Percentiles rank a stretch among this genome's conserved stretches.
Conservation (phyloP, 2,888 invertebrate genomes). For the Lasiommata megera region DNA sequence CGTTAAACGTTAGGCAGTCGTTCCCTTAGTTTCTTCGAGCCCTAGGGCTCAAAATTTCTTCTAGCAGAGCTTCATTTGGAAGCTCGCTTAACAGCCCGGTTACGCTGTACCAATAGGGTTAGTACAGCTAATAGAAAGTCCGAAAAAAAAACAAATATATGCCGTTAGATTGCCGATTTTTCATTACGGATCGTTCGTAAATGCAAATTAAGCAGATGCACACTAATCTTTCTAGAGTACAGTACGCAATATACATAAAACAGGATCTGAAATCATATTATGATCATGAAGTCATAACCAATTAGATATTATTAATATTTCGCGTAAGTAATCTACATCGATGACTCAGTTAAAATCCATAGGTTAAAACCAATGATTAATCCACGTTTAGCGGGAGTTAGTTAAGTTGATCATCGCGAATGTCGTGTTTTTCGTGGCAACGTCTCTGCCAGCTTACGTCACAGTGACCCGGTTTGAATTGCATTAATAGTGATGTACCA, state of each 20-base stretch:
- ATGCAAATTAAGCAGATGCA: too few species aligned
- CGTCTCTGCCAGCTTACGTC: neutral
- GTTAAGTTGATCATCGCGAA: conserved; percentile 8
- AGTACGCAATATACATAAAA: neutral
- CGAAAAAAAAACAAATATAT: too few species aligned
- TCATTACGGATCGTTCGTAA: too few species aligned
- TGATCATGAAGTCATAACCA: conserved; percentile 9
- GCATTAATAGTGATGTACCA: conserved; percentile 25
- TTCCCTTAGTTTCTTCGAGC: too few species aligned
- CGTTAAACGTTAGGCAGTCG: too few species aligned
- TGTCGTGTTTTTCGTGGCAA: conserved; percentile 23
- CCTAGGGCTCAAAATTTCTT: too few species aligned
- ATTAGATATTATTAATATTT: neutral
- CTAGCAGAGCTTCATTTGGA: too few species aligned
- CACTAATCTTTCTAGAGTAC: too few species aligned
- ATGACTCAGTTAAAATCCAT: conserved; percentile 17
- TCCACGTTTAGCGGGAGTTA: conserved; percentile 12
- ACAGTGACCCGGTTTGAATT: conserved; percentile 10
- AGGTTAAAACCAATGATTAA: conserved; percentile 15
- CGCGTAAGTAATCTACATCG: conserved; percentile 3
- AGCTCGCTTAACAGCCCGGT: too few species aligned
- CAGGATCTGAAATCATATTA: neutral
- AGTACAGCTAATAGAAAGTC: too few species aligned
- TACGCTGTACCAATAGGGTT: too few species aligned
- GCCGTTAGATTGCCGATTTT: too few species aligned